Evolutionary conservation across 2,888 invertebrate genomes (phyloP), one percentile per base, ranked within the genome.

Genomic region (Mechanitis mazaeus): DNA sequence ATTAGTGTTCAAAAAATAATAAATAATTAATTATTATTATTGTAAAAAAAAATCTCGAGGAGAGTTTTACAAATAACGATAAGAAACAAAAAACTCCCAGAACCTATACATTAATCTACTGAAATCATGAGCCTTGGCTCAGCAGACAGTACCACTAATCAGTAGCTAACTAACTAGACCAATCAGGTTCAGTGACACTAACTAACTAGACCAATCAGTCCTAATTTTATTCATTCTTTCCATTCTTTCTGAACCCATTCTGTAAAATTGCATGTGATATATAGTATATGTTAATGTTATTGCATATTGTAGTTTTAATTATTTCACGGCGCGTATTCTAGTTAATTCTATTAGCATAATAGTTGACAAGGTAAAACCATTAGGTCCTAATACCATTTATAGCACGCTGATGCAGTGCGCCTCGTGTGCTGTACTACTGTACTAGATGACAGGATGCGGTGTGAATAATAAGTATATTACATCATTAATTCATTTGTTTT

Each of bases 261-360:
- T 38, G 47, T 50, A 46, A 65, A 63, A 56, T 60, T 60, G 58
- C 55, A 63, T 60, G 45, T 55, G 58, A 63, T 58, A 58, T 45
- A 45, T 56, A 56, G 65, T 66, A 62, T 63, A 58, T 58, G 59
- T 63, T 68, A 64, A 65, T 63, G 64, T 55, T 61, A 62, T 66
- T 64, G 64, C 66, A 64, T 63, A 65, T 70, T 71, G 68, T 68
- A 66, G 71, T 73, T 71, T 74, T 70, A 73, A 73, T 68, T 66
- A 67, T 69, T 69, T 64, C 63, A 68, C 64, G 64, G 67, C 65
- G 64, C 68, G 72, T 72, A 72, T 73, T 72, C 73, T 72, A 72
- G 70, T 65, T 63, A 68, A 66, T 72, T 73, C 73, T 76, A 79
- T 77, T 76, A 72, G 75, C 72, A 73, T 78, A 76, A 75, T 76